Evolutionary conservation across 2,888 invertebrate species (phyloP), one percentile per base, ranked within the genome.

Genomic region (Lissocephala sabroskyi): DNA sequence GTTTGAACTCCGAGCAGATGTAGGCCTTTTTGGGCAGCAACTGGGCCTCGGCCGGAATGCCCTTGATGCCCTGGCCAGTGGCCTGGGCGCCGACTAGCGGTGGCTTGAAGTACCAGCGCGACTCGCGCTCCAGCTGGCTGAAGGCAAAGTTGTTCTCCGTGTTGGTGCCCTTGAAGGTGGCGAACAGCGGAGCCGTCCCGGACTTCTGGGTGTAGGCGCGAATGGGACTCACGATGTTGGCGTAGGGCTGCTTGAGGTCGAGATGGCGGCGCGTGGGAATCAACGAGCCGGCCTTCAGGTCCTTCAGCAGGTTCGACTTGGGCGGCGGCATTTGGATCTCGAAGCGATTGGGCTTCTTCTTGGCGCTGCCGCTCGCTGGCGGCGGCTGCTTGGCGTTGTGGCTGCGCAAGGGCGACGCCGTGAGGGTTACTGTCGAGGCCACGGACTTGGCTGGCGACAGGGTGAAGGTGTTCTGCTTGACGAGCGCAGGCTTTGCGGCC

Each of bases 151-250:
- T 65, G 10, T 64, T 61, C 45, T 75, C 67, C 0, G 59, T 48
- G 26, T 56, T 53, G 2, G 60, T 52, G 32, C 62, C 16, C 10
- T 78, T 81, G n/a, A 84, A 75, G 18, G 68, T 79, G 19, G 78
- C 62, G 52, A 83, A 77, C 0, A 85, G 56, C 0, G 86, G 86
- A 0, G 82, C 79, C 2, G 73, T 76, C 1, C 81, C 76, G 0
- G 84, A 84, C 28, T 84, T 84, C 11, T 85, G 83, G 45, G 85
- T 85, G 46, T 86, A 86, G 0, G 83, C 62, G 4, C 84, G 82
- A 32, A 86, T 80, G 1, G 86, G 86, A 65, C 86, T 86, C 1
- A 84, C 63, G 41, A 86, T 79, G 51, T 85, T 79, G 0, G 78
- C 65, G 49, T 70, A 84, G 1, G 46, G 43, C 13, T 71, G 65